These are phyloP conservation scores for Himalopsyche anomala DNA, from an alignment of 2,888 invertebrate genomes.

Conservation along the genomic window DNA sequence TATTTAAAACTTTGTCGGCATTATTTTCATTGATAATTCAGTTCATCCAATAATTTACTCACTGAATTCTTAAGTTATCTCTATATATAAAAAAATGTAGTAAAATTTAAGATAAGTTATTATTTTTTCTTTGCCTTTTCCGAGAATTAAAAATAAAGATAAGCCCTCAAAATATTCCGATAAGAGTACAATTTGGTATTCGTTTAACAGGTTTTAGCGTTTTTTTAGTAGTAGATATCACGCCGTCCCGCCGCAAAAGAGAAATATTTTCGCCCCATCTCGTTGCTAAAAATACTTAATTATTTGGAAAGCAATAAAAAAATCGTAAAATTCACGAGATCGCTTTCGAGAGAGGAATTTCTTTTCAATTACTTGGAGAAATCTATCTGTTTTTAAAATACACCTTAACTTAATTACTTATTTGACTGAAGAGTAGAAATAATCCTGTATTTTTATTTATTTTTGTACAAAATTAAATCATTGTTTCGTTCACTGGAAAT, in stretches of 20 bases:
- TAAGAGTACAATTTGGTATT: background rate
- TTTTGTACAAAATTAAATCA: too few species aligned
- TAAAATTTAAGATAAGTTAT: background rate
- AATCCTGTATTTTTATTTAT: background rate
- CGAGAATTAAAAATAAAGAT: background rate
- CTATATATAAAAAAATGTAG: too few species aligned
- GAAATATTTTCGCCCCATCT: slow-evolving; percentile 16
- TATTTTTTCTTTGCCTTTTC: background rate
- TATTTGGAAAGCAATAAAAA: slow-evolving; percentile 16
- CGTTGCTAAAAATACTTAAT: slow-evolving; percentile 26
- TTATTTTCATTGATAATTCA: too few species aligned
- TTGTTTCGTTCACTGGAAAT: too few species aligned
- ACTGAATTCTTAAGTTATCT: too few species aligned
- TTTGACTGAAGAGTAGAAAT: background rate
- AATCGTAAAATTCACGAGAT: slow-evolving; percentile 23
- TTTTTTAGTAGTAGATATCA: background rate
- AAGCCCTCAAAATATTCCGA: background rate
- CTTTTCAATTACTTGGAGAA: background rate
- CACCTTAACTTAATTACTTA: background rate
- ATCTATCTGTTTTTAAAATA: slow-evolving; percentile 13
- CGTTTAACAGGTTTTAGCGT: background rate
- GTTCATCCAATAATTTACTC: too few species aligned
- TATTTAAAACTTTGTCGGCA: too few species aligned
- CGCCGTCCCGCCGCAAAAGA: background rate
- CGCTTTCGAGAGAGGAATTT: slow-evolving; percentile 25